phyloP scores from a whole-genome alignment of 2,113 vertebrate species.

The Coptodon rendalli region DNA sequence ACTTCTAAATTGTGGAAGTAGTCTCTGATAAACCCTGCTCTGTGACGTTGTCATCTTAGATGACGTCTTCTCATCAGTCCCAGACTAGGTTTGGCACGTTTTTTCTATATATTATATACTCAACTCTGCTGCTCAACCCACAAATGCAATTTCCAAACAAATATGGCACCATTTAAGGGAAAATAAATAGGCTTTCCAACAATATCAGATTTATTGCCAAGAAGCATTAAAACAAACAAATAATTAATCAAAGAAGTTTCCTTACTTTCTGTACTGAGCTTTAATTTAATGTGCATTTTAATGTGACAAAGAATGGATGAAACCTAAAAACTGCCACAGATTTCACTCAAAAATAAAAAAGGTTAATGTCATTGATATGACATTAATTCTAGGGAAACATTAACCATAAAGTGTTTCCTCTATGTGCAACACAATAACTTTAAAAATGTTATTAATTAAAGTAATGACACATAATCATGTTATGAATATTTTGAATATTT shows the following conservation, averaged over 20 bases:
- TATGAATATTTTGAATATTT: not conserved
- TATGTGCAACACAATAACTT: not conserved
- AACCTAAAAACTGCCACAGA: not conserved
- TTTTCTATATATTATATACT: not conserved
- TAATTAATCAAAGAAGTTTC: not conserved
- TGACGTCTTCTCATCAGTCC: not conserved
- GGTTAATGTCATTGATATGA: not conserved
- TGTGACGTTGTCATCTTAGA: not conserved
- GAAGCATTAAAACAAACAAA: not conserved
- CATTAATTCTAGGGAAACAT: not conserved
- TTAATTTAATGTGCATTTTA: not conserved
- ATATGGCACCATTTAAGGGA: not conserved
- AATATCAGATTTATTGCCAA: not conserved
- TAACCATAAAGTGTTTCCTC: not conserved
- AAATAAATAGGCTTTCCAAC: not conserved
- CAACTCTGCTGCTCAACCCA: not conserved
- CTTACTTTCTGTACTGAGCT: not conserved
- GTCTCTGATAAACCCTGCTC: not conserved
- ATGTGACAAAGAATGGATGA: not conserved
- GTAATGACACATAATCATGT: not conserved
- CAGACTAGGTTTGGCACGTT: not conserved
- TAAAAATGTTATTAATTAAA: not conserved
- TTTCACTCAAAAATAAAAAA: not conserved
- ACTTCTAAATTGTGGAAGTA: not conserved
- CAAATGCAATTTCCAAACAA: not conserved